phyloP scores from a whole-genome alignment of 2,888 invertebrate genomes.

The Thymelicus acteon region DNA sequence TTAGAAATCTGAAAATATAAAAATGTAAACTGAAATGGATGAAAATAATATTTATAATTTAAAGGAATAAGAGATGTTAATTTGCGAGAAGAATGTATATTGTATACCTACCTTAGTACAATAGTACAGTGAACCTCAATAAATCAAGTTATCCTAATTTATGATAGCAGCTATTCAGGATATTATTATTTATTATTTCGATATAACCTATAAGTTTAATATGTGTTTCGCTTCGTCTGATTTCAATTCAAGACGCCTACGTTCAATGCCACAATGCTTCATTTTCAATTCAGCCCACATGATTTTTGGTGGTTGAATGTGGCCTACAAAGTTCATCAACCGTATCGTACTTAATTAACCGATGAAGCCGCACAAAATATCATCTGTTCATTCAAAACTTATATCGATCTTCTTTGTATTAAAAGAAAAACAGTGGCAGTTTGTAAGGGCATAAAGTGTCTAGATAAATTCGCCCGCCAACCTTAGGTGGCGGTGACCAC shows the following conservation, averaged over 20 bases:
- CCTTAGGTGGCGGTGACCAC: no score
- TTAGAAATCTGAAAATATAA: no score
- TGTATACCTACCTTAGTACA: not conserved
- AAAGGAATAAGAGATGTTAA: no score
- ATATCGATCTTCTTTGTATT: no score
- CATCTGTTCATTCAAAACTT: not conserved
- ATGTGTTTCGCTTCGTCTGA: not conserved
- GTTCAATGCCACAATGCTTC: constrained; percentile 8
- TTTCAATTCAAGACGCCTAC: not conserved
- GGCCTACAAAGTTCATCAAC: constrained; percentile 1
- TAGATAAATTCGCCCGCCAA: no score
- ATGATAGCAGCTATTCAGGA: not conserved
- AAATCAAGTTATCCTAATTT: not conserved
- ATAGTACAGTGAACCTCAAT: not conserved
- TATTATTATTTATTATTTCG: not conserved
- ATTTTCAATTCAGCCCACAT: constrained; percentile 6
- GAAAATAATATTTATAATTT: no score
- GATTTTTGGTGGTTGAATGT: not conserved
- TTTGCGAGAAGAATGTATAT: no score
- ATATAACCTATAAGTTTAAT: no score
- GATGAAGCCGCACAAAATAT: not conserved
- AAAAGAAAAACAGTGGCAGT: no score
- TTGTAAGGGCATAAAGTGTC: no score
- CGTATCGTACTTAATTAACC: not conserved
- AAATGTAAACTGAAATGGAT: no score